Evolutionary conservation across 2,113 vertebrate genomes (phyloP).

Genomic region (Columba livia): DNA sequence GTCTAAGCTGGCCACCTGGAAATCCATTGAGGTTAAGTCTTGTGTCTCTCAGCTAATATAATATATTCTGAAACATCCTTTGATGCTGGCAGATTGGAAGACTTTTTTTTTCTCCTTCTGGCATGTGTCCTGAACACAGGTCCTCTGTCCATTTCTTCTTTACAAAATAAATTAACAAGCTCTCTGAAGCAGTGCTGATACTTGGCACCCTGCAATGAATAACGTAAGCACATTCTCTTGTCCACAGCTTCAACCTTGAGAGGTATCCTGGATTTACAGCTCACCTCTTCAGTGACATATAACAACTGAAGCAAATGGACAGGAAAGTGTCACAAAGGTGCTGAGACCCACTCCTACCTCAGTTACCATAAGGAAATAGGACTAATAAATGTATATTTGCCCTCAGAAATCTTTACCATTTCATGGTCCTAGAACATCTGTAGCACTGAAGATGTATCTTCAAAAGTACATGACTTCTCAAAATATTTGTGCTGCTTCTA

Average conservation of each 20-base stretch:
- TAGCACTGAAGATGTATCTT: neutral
- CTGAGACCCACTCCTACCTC: neutral
- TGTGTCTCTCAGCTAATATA: neutral
- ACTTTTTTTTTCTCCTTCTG: neutral
- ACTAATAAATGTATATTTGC: neutral
- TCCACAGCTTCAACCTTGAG: neutral
- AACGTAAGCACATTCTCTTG: neutral
- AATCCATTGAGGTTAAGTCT: neutral
- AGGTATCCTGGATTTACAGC: neutral
- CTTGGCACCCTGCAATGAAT: neutral
- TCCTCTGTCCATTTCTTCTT: neutral
- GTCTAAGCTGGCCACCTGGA: neutral
- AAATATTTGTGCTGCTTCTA: neutral
- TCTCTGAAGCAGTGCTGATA: slow-evolving; percentile 3
- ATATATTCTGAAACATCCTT: neutral
- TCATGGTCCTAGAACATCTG: neutral
- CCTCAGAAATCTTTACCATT: neutral
- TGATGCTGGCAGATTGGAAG: neutral
- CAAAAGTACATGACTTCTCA: neutral
- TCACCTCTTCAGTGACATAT: neutral
- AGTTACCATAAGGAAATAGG: neutral
- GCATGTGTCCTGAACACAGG: neutral
- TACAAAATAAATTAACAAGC: neutral
- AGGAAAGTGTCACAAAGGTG: neutral
- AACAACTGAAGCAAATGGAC: neutral